Percentiles rank a stretch among this genome's conserved stretches.
phyloP scores from a whole-genome alignment of 2,113 vertebrate species.

The Suncus etruscus region DNA sequence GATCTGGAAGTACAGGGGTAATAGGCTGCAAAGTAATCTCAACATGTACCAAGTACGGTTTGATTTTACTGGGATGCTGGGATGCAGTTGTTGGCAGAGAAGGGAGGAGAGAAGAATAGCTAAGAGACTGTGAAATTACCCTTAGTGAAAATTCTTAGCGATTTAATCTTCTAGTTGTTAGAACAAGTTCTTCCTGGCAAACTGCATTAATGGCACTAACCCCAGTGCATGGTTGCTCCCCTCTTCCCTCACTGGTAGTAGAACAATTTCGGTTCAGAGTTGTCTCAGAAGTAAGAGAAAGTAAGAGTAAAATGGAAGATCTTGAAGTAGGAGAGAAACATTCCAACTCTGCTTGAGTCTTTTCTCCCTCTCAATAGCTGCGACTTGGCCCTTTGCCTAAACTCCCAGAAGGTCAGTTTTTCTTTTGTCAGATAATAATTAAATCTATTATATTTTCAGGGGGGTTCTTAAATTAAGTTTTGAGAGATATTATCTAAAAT shows the following conservation, averaged over 20 bases:
- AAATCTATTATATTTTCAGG: neutral
- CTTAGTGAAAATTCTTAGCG: conserved; percentile 52
- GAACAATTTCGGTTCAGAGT: neutral
- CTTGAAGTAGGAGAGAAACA: neutral
- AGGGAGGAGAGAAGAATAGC: neutral
- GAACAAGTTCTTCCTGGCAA: conserved; percentile 70
- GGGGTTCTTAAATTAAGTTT: conserved; percentile 21
- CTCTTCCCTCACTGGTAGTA: neutral
- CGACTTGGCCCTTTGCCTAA: conserved; percentile 33
- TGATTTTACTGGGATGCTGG: conserved; percentile 14
- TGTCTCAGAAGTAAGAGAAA: neutral
- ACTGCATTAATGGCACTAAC: neutral
- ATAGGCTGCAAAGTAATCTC: neutral
- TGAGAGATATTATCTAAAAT: neutral
- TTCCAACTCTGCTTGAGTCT: fast-evolving
- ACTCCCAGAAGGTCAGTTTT: conserved; percentile 43
- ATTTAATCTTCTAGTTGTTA: conserved; percentile 31
- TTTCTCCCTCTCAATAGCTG: neutral
- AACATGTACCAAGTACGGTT: neutral
- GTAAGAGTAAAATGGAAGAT: neutral
- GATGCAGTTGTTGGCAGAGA: neutral
- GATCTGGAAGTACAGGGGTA: neutral
- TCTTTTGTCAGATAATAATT: conserved; percentile 66
- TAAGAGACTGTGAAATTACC: conserved; percentile 65
- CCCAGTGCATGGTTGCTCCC: neutral